These are phyloP conservation scores for Tetragonula clypearis DNA, from an alignment of 1,140 invertebrate species.

Conservation along the genomic window DNA sequence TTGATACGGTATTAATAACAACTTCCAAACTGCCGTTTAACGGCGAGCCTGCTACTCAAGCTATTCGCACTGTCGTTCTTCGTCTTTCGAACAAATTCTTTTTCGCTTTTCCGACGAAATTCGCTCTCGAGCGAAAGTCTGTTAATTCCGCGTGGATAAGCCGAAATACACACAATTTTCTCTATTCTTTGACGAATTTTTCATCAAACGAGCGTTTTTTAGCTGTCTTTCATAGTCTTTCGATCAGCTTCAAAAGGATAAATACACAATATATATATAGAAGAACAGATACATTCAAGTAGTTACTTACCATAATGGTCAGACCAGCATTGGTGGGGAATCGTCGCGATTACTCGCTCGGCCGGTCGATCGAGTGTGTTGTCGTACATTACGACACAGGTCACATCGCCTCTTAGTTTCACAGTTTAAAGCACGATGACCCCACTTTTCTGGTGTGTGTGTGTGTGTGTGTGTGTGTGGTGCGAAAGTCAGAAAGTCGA, in stretches of 20 bases:
- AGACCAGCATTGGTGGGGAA: constrained; percentile 9
- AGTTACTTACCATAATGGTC: constrained; percentile 56
- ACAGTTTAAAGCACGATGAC: constrained; percentile 63
- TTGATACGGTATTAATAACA: constrained; percentile 35
- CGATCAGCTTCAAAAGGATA: neutral
- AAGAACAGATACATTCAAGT: constrained; percentile 17
- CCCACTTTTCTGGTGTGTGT: constrained; percentile 51
- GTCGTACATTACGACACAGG: constrained; percentile 30
- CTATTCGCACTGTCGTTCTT: neutral
- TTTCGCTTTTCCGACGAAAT: neutral
- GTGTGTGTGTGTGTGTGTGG: constrained; percentile 15
- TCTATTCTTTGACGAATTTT: neutral
- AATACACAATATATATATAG: no score
- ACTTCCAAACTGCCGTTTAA: constrained; percentile 25
- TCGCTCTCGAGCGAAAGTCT: neutral
- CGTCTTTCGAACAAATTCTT: neutral
- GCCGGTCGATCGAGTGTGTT: constrained; percentile 44
- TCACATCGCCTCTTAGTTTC: constrained; percentile 52
- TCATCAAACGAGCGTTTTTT: neutral
- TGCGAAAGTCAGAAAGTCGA: constrained; percentile 45
- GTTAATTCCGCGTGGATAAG: no score
- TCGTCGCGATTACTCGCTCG: constrained; percentile 29
- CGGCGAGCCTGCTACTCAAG: no score
- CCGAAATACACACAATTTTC: neutral
- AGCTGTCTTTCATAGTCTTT: neutral